Percentiles rank a stretch among this genome's conserved stretches.
These are phyloP conservation scores for Drosophila eohydei DNA, from an alignment of 2,888 invertebrate species.

Conservation along the genomic window DNA sequence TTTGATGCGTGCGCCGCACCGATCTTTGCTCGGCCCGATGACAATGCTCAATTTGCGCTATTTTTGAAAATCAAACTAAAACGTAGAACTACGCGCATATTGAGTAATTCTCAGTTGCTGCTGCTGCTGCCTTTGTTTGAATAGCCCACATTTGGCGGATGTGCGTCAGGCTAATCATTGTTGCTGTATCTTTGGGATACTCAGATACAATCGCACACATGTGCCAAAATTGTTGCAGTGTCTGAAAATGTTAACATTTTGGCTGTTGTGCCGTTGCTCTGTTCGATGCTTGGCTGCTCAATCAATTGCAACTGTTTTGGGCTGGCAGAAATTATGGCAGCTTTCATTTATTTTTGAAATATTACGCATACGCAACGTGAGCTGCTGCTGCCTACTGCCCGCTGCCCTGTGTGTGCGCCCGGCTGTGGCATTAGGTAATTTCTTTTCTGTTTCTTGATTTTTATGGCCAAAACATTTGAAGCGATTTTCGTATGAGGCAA, in stretches of 20 bases:
- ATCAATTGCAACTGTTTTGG: constrained; percentile 54
- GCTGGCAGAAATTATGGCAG: constrained; percentile 48
- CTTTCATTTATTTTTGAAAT: constrained; percentile 71
- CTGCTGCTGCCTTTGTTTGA: constrained; percentile 42
- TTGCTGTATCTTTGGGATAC: constrained; percentile 26
- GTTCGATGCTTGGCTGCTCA: constrained; percentile 12
- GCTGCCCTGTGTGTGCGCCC: constrained; percentile 26
- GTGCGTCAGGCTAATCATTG: constrained; percentile 68
- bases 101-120: constrained; percentile 49
- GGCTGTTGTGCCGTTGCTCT: constrained; percentile 9
- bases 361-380: constrained; percentile 73
- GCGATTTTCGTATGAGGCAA: constrained; percentile 38
- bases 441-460: constrained; percentile 34
- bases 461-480: constrained; percentile 49
- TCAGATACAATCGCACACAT: constrained; percentile 40
- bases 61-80: constrained; percentile 65
- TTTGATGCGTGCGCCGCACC: constrained; percentile 66
- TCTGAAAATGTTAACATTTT: constrained; percentile 47
- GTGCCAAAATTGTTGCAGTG: constrained; percentile 72
- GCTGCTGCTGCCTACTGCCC: neutral
- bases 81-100: constrained; percentile 49
- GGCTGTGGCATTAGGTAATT: constrained; percentile 73
- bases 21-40: constrained; percentile 43
- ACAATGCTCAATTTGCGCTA: constrained; percentile 73
- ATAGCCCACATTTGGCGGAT: constrained; percentile 72